phyloP scores from a whole-genome alignment of 2,888 invertebrate genomes.

The Pyrgus malvae region DNA sequence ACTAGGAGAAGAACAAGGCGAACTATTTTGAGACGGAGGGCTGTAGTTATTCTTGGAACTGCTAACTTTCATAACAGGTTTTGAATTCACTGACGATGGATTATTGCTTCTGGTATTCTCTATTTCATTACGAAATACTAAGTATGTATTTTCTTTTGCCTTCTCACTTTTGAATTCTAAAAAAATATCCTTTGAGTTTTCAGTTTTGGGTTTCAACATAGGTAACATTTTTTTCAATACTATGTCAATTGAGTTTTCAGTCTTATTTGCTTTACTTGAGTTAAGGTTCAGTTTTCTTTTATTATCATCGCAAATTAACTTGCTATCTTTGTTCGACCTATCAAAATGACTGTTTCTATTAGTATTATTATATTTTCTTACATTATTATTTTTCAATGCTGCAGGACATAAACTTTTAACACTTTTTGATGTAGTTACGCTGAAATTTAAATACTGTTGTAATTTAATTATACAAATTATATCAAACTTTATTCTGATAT shows the following conservation, averaged over 20 bases:
- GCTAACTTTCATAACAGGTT: conserved; percentile 33
- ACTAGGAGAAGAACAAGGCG: conserved; percentile 62
- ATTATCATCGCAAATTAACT: neutral
- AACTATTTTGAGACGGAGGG: conserved; percentile 55
- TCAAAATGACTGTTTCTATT: neutral
- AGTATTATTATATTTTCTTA: neutral
- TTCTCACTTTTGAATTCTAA: conserved; percentile 45
- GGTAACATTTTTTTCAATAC: neutral
- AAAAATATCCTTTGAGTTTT: conserved; percentile 47
- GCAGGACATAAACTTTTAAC: conserved; percentile 38
- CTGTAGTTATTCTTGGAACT: conserved; percentile 33
- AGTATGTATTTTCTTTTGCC: conserved; percentile 43
- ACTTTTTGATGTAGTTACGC: conserved; percentile 43
- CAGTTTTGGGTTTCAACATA: conserved; percentile 37
- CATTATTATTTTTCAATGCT: conserved; percentile 27
- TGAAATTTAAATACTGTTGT: conserved; percentile 39
- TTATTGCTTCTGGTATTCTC: conserved; percentile 43
- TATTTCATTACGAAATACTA: conserved; percentile 52
- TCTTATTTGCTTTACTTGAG: conserved; percentile 32
- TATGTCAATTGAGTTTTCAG: neutral
- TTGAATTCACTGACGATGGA: conserved; percentile 31
- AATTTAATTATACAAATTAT: neutral
- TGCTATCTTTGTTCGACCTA: neutral
- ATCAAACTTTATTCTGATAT: neutral
- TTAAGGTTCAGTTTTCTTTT: conserved; percentile 8